These are phyloP conservation scores for Thymelicus acteon DNA, from an alignment of 2,888 invertebrate species.

Conservation along the genomic window DNA sequence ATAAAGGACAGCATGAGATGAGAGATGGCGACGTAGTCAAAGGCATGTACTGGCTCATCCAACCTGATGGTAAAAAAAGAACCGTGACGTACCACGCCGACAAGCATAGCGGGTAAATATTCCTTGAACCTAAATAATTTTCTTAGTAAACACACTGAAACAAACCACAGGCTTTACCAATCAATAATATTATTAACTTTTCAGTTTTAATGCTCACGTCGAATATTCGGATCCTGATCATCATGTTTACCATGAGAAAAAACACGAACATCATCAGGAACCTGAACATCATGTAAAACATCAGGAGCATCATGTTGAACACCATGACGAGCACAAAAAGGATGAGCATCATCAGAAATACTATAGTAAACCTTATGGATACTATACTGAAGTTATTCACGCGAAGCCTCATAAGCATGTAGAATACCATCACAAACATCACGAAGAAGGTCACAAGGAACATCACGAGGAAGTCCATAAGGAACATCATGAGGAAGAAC, in stretches of 20 bases:
- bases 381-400: slow-evolving; percentile 2
- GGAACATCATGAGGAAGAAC: slow-evolving; percentile 10
- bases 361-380: slow-evolving; percentile 11
- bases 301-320: slow-evolving; percentile 11
- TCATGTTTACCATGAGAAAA: slow-evolving; percentile 13
- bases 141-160: too few species aligned
- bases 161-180: too few species aligned
- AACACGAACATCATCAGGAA: slow-evolving; percentile 12
- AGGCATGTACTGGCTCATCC: slow-evolving; percentile 80
- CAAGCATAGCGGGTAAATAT: slow-evolving; percentile 76
- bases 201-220: slow-evolving; percentile 31
- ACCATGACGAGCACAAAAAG: slow-evolving; percentile 4
- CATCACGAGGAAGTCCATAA: slow-evolving; percentile 8
- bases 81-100: slow-evolving; percentile 80
- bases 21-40: slow-evolving; percentile 80
- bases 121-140: neutral
- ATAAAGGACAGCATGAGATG: slow-evolving; percentile 78
- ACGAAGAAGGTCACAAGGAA: neutral
- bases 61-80: slow-evolving; percentile 81
- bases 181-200: neutral
- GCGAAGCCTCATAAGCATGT: neutral
- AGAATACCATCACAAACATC: slow-evolving; percentile 1
- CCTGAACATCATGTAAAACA: slow-evolving; percentile 26
- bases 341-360: slow-evolving; percentile 7
- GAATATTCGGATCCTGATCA: slow-evolving; percentile 25